A percentile compares a stretch with the other conserved stretches of the same genome.
Conservation (phyloP, 2,888 invertebrate genomes). For the Stomorhina lunata region DNA sequence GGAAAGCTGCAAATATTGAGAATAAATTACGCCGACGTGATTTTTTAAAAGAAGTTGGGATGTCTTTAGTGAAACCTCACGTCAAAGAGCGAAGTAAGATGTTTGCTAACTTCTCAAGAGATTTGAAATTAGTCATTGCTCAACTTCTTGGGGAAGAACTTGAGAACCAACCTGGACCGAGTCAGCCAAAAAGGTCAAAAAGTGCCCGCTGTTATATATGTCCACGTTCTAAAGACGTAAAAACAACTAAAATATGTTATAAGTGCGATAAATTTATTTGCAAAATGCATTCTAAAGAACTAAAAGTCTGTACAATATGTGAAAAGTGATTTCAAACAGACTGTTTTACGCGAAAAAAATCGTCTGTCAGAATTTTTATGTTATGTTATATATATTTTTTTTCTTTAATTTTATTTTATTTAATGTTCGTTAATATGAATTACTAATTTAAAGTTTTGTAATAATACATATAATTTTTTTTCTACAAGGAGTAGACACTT, state of each 20-base stretch:
- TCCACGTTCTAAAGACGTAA: too few species aligned
- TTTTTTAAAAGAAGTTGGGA: not conserved
- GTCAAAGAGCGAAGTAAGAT: constrained; percentile 1
- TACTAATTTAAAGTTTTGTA: too few species aligned
- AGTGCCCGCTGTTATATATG: too few species aligned
- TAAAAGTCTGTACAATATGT: constrained; percentile 11
- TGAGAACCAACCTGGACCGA: not conserved
- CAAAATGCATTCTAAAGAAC: not conserved
- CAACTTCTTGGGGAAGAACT: not conserved
- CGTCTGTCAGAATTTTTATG: constrained; percentile 1
- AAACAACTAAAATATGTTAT: not conserved
- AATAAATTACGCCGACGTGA: not conserved
- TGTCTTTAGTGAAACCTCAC: constrained; percentile 11
- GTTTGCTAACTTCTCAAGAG: constrained; percentile 4
- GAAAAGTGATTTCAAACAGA: not conserved
- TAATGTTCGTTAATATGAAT: not conserved
- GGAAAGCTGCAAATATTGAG: constrained; percentile 2
- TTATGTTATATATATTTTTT: not conserved
- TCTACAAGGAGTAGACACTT: not conserved
- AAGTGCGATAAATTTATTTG: not conserved
- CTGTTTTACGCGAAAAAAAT: constrained; percentile 7
- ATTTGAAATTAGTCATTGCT: not conserved
- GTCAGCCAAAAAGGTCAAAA: too few species aligned
- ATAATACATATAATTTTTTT: not conserved
- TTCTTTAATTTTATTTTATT: not conserved